These are phyloP conservation scores for Gila robusta DNA, from an alignment of 2,797 vertebrate genomes.

Conservation along the genomic window DNA sequence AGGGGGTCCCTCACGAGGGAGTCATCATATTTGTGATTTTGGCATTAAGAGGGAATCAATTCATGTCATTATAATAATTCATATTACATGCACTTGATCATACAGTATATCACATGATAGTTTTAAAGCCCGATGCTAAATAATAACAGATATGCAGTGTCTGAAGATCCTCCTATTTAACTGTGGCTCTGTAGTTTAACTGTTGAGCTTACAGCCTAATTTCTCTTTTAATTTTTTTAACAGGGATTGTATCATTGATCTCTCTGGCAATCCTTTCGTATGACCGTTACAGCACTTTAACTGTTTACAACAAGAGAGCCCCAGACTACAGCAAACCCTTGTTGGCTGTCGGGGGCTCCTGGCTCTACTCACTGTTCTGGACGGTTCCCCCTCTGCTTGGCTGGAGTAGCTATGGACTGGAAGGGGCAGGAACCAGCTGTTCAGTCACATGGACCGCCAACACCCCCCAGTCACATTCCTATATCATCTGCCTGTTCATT, in stretches of 20 bases:
- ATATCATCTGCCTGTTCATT: slow-evolving; percentile 84
- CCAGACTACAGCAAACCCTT: slow-evolving; percentile 76
- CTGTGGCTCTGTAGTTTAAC: not conserved
- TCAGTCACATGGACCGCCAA: slow-evolving; percentile 81
- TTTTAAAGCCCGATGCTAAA: not conserved
- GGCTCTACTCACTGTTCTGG: slow-evolving; percentile 84
- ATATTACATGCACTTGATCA: not conserved
- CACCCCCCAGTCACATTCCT: slow-evolving; percentile 72
- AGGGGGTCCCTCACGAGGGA: not conserved
- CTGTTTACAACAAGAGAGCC: slow-evolving; percentile 75
- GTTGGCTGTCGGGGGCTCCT: slow-evolving; percentile 77
- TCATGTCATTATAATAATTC: not conserved
- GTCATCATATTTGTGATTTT: not conserved
- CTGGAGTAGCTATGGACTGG: slow-evolving; percentile 83
- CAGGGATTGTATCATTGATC: slow-evolving; percentile 83
- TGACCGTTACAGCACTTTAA: slow-evolving; percentile 82
- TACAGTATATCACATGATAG: not conserved
- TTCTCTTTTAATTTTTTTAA: not conserved
- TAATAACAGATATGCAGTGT: not conserved
- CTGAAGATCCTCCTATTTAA: not conserved
- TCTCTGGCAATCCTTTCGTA: slow-evolving; percentile 83
- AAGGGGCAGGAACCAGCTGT: slow-evolving; percentile 83
- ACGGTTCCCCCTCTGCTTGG: slow-evolving; percentile 83
- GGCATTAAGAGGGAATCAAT: not conserved
- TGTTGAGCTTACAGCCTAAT: not conserved